Evolutionary conservation across 2,113 vertebrate genomes (phyloP).

Genomic region (Ranitomeya imitator): DNA sequence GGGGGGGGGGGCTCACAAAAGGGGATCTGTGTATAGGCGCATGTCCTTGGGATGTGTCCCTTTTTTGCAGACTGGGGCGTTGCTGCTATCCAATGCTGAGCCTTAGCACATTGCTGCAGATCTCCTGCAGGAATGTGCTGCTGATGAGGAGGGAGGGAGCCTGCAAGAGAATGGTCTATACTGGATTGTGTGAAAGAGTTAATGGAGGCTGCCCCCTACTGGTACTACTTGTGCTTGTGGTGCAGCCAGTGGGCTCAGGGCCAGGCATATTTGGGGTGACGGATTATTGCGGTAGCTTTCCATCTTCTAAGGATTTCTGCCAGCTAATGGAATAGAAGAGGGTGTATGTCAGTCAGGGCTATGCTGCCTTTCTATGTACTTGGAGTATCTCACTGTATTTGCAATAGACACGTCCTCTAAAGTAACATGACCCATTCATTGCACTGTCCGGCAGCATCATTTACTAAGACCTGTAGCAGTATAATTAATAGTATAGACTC

Average conservation of each 20-base stretch:
- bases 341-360: too few species aligned
- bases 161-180: slow-evolving; percentile 18
- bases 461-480: too few species aligned
- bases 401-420: neutral
- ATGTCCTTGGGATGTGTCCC: slow-evolving; percentile 42
- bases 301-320: neutral
- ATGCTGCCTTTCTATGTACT: too few species aligned
- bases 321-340: neutral
- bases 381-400: too few species aligned
- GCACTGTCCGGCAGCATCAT: too few species aligned
- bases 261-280: neutral
- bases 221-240: neutral
- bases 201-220: slow-evolving; percentile 32
- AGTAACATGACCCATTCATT: neutral
- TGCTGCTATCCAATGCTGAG: neutral
- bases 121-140: slow-evolving; percentile 3
- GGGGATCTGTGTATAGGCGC: neutral
- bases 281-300: neutral
- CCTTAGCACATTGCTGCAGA: neutral
- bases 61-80: neutral
- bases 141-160: neutral
- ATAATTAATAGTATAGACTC: too few species aligned
- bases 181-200: slow-evolving; percentile 2
- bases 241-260: slow-evolving; percentile 40
- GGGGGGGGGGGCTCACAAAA: too few species aligned